Base-by-base conservation (phyloP, 2,113 vertebrate species). In the Stigmatopora argus region DNA sequence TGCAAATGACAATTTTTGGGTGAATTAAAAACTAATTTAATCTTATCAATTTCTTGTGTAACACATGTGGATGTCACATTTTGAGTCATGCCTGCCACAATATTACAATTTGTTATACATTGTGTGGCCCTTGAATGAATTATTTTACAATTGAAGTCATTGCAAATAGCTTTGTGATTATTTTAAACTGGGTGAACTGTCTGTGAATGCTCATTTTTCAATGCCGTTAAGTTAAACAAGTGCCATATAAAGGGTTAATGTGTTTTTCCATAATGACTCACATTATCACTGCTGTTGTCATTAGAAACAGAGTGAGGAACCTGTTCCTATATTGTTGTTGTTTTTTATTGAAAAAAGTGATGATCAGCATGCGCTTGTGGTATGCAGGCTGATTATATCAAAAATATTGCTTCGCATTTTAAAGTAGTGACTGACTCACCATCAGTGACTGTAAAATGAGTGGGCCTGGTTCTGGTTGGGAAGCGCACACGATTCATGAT, bases 381-480 rank as follows among this genome's bases (percentile, higher is more conserved):
- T 71, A 44, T 17, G 26, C 21, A 14, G 35, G 44, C 65, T n/a
- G 21, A 34, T 63, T 2, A 1, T 65, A 45, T 57, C 14, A 57
- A 58, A 38, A 35, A 12, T 38, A 53, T 57, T 56, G 48, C 48
- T 69, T 55, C 3, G 10, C 34, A 46, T 53, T 62, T 34, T 44
- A 66, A 57, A 19, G 13, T 44, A 14, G 41, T 26, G 45, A 2
- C 31, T 68, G 63, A 74, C 62, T 66, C 62, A 38, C 15, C 56
- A 76, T 70, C 23, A 17, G 0, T 53, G 62, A 35, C 58, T 61
- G 63, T 63, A 14, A 41, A 61, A 7, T 67, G 38, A 66, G 71
- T 62, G n/a, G 34, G 75, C 67, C 12, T 51, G 38, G 70, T 62
- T 73, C 76, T 83, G 74, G 78, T 83, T 72, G 75, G 77, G 83